phyloP scores from a whole-genome alignment of 2,888 invertebrate species.

The Diplolepis rosae region DNA sequence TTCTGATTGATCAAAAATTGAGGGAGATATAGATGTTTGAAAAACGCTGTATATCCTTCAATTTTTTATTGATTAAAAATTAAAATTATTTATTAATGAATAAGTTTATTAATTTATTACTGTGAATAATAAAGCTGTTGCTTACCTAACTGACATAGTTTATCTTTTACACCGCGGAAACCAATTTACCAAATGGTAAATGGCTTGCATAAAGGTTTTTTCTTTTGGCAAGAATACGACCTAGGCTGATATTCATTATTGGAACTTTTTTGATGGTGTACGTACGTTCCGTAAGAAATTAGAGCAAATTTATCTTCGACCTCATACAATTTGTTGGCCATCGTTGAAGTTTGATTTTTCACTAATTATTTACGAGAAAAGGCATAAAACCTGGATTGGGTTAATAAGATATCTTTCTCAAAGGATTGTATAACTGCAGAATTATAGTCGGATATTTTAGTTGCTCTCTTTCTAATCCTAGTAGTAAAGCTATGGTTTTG shows the following conservation, averaged over 20 bases:
- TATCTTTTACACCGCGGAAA: no score
- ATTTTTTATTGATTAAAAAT: no score
- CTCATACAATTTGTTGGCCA: constrained; percentile 33
- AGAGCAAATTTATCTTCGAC: constrained; percentile 33
- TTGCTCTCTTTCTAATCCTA: constrained; percentile 40
- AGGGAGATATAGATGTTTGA: no score
- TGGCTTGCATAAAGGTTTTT: constrained; percentile 39
- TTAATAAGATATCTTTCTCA: constrained; percentile 41
- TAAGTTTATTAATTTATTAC: no score
- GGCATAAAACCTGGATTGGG: constrained; percentile 35
- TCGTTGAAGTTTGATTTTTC: constrained; percentile 30
- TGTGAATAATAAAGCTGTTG: no score
- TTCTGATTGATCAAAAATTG: no score
- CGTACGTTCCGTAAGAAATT: constrained; percentile 42
- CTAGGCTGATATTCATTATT: constrained; percentile 46
- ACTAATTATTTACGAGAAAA: constrained; percentile 35
- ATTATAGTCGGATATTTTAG: constrained; percentile 36
- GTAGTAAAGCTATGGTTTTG: constrained; percentile 34
- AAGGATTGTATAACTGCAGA: constrained; percentile 37
- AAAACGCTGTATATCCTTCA: no score
- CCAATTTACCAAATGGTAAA: no score
- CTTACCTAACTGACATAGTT: no score
- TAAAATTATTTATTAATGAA: no score
- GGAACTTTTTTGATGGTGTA: constrained; percentile 41
- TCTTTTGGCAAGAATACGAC: constrained; percentile 46